phyloP scores from a whole-genome alignment of 1,140 invertebrate genomes.

The Nasonia giraulti region DNA sequence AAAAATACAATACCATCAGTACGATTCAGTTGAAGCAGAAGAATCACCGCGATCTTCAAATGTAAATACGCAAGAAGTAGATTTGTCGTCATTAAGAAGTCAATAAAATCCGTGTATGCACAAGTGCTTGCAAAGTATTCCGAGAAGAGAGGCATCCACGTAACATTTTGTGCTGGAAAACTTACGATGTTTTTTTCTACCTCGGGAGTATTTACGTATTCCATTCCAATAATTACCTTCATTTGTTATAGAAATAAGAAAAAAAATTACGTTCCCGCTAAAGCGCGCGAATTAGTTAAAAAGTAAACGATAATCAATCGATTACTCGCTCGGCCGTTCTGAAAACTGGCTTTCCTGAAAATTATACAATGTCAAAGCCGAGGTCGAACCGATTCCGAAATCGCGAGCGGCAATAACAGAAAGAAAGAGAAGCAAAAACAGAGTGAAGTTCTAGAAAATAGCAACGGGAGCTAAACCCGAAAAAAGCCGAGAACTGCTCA shows the following conservation, averaged over 20 bases:
- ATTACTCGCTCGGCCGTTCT: too few relatives aligned
- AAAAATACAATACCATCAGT: too few relatives aligned
- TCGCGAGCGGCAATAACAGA: neutral
- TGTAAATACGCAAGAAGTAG: neutral
- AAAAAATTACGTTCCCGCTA: neutral
- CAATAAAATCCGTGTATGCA: slow-evolving; percentile 5
- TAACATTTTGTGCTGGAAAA: neutral
- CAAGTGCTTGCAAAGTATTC: slow-evolving; percentile 11
- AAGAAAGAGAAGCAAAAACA: neutral
- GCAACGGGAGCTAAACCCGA: neutral
- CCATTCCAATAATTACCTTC: neutral
- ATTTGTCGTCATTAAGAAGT: slow-evolving; percentile 3
- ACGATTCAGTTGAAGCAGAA: too few relatives aligned
- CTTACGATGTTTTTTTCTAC: slow-evolving; percentile 1
- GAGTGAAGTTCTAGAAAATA: neutral
- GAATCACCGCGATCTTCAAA: neutral
- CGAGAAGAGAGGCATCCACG: neutral
- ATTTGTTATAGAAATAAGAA: neutral
- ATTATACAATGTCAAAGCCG: neutral
- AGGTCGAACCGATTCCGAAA: neutral
- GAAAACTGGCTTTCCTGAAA: neutral
- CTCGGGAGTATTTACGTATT: neutral
- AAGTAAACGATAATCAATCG: neutral
- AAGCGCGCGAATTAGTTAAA: neutral
- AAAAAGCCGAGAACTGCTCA: slow-evolving; percentile 19